Percentiles rank a stretch among this genome's conserved stretches.
These are phyloP conservation scores for Ips nitidus DNA, from an alignment of 1,140 invertebrate genomes.

Conservation along the genomic window DNA sequence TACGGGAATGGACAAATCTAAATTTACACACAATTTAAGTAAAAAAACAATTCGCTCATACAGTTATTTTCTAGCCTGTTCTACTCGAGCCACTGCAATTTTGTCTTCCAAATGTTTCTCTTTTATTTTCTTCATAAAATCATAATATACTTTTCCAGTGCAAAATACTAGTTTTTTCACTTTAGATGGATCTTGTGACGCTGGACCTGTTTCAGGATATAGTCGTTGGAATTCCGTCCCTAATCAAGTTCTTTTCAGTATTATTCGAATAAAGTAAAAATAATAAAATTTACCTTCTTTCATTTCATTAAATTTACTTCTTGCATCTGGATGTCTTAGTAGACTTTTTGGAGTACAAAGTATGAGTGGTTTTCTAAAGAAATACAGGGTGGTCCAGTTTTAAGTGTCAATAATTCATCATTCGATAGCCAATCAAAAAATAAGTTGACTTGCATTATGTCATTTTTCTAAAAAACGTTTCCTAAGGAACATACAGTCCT, in stretches of 20 bases:
- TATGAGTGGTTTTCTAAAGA: constrained; percentile 72
- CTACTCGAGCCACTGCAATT: constrained; percentile 78
- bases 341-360: constrained; percentile 81
- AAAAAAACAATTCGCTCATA: constrained; percentile 49
- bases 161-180: constrained; percentile 79
- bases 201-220: constrained; percentile 62
- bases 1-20: constrained; percentile 84
- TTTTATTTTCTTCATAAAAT: constrained; percentile 68
- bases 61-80: constrained; percentile 63
- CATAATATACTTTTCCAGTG: constrained; percentile 84
- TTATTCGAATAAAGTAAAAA: no score
- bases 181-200: constrained; percentile 57
- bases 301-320: constrained; percentile 73
- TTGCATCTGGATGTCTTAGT: constrained; percentile 69
- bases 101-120: constrained; percentile 63
- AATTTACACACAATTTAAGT: constrained; percentile 21
- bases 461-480: no score
- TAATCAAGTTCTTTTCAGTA: background rate
- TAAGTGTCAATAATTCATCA: no score
- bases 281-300: constrained; percentile 43
- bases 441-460: no score
- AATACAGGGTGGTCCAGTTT: no score
- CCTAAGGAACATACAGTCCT: no score
- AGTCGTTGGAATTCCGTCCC: constrained; percentile 56
- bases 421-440: no score